Base-by-base conservation (phyloP, 2,888 invertebrate species). In the Tryphoninae sp. region DNA sequence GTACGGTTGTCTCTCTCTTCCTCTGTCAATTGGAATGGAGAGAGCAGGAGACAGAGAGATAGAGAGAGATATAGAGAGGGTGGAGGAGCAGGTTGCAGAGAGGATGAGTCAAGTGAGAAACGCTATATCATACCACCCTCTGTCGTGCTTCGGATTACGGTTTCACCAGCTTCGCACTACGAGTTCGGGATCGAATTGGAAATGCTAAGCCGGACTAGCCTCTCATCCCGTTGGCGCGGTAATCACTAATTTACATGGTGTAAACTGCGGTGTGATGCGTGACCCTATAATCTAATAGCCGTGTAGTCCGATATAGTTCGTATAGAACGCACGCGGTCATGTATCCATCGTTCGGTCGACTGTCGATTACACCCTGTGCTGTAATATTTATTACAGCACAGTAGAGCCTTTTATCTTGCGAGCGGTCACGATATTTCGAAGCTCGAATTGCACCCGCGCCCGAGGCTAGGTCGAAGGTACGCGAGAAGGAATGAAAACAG, bases 171-270 rank as follows among this genome's bases (percentile, higher is more conserved):
- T 76, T 22, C 71, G 51, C 49, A 62, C 55, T 62, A 40, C 67
- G 72, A 65, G 53, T 55, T 42, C 42, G 55, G 58, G 67, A 68
- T 76, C 62, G 81, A 78, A 82, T 78, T 78, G 78, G 72, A 72
- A 82, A 82, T 82, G 81, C 78, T 78, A 82, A 78, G 78, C 81
- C 71, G 58, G 45, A 16, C 72, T 49, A 26, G 67, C 67, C 61
- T 75, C 74, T 78, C 75, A 69, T 74, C 58, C 65, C 51, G 51
- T 13, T 65, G 69, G 71, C 65, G 22, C 55, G 62, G 72, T 82
- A 82, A 82, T 82, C 81, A 82, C 78, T 61, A 78, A 71, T 78
- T 71, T 78, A 82, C 81, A 78, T 67, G 72, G 72, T 82, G 78
- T 78, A 68, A 78, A 78, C 78, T 78, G 78, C 62, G 53, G 69